Percentiles rank a stretch among this genome's conserved stretches.
These are phyloP conservation scores for Dasypus novemcinctus DNA, from an alignment of 2,113 vertebrate species.

Conservation along the genomic window DNA sequence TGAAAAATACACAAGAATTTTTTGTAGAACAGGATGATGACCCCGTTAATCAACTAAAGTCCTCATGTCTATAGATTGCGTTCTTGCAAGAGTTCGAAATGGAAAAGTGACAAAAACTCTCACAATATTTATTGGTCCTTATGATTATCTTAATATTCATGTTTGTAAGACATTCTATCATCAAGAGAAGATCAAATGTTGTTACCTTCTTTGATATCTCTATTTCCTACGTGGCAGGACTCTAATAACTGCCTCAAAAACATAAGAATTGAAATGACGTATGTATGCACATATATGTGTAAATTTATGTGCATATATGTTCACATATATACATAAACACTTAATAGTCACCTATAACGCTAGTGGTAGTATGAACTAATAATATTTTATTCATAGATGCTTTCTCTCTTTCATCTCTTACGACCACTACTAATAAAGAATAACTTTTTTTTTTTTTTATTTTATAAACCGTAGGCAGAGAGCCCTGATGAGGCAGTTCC, in stretches of 20 bases:
- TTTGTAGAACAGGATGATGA: not conserved
- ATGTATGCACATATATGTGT: not conserved
- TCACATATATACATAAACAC: not conserved
- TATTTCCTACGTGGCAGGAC: not conserved
- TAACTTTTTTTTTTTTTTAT: too few species aligned
- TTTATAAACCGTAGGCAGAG: fast-evolving
- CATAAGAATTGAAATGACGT: not conserved
- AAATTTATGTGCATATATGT: too few species aligned
- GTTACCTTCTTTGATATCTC: not conserved
- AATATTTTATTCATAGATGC: not conserved
- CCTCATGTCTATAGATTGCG: not conserved
- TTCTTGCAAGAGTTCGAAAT: not conserved
- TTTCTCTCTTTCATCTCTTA: not conserved
- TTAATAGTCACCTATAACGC: not conserved
- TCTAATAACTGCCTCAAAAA: not conserved
- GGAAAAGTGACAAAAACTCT: not conserved
- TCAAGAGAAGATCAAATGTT: not conserved
- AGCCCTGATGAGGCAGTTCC: not conserved
- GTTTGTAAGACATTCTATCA: not conserved
- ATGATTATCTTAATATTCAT: not conserved
- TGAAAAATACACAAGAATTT: not conserved
- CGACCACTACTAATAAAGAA: not conserved
- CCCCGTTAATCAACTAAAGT: not conserved
- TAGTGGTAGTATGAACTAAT: not conserved
- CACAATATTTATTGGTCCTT: not conserved